Base-by-base conservation (phyloP, 2,888 invertebrate species). In the Caenorhabditis sinica region DNA sequence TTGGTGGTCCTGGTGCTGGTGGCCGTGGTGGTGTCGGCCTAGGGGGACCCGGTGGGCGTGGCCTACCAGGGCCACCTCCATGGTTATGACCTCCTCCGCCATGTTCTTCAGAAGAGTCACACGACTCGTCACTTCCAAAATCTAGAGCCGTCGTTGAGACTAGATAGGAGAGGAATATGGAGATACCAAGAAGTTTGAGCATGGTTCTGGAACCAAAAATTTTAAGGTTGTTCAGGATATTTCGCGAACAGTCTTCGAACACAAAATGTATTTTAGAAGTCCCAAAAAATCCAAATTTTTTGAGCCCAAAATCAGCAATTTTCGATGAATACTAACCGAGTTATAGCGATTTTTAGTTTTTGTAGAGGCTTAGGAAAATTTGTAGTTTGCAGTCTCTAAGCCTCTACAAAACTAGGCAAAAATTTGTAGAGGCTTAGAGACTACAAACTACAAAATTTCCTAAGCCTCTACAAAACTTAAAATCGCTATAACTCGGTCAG, bases 101-200 rank as follows among this genome's bases (percentile, higher is more conserved):
- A 40, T 63, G 36, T 20, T 73, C 73, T 49, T 65, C 65, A 3
- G 65, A 75, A 9, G 74, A 75, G 17, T 75, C 74, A 23, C 61
- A 73, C 6, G 73, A 73, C 9, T 65, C 65, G 30, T 75, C 74
- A n/a, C 36, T 40, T 36, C 60, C 60, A 20, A 60, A 60, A 15
- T 56, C 56, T 6, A 20, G 13, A 13, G 56, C 56, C 15, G 15
- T 15, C 15, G 56, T 49, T 5, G 49, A 49, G 20, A 56, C 5
- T 25, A 28, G 28, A n/a, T 20, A 13, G 2, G 13, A 15, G 56
- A 56, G 28, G 56, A 56, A 15, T 28, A 56, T 11, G 5, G 56
- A 13, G 56, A 20, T 56, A 15, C 11, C 28, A 28, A 56, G 56
- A 28, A 56, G 28, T 28, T 56, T 49, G 49, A 49, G 49, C 49